Percentiles rank a stretch among this genome's conserved stretches.
phyloP scores from a whole-genome alignment of 2,888 invertebrate genomes.

The Halocaridina rubra region DNA sequence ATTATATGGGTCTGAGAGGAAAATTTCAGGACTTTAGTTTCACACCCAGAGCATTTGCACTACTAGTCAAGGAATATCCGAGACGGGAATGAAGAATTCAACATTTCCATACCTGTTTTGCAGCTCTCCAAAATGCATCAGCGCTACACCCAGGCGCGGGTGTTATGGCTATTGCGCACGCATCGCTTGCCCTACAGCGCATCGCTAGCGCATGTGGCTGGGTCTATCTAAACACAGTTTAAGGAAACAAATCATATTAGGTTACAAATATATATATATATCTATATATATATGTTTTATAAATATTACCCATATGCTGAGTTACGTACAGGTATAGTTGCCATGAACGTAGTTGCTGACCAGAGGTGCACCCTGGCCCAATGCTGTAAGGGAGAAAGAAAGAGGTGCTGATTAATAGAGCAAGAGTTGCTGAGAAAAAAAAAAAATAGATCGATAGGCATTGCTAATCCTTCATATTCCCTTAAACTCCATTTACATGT shows the following conservation, averaged over 20 bases:
- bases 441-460: background rate
- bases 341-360: constrained; percentile 86
- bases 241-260: background rate
- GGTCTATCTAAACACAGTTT: constrained; percentile 35
- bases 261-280: background rate
- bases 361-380: constrained; percentile 85
- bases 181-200: constrained; percentile 43
- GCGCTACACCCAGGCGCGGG: constrained; percentile 39
- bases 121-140: constrained; percentile 36
- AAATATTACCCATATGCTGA: constrained; percentile 53
- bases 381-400: constrained; percentile 72
- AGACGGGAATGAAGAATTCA: constrained; percentile 41
- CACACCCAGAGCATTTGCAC: constrained; percentile 21
- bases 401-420: constrained; percentile 39
- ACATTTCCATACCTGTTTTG: constrained; percentile 55
- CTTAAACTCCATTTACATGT: background rate
- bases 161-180: constrained; percentile 29
- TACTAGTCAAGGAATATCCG: constrained; percentile 60
- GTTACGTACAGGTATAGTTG: constrained; percentile 84
- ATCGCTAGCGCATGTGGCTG: constrained; percentile 60
- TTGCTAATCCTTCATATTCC: constrained; percentile 17
- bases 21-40: constrained; percentile 1
- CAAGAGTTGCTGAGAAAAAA: constrained; percentile 27
- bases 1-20: constrained; percentile 13
- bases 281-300: constrained; percentile 9